Base-by-base conservation (phyloP, 2,888 invertebrate genomes). In the Bibio marci region DNA sequence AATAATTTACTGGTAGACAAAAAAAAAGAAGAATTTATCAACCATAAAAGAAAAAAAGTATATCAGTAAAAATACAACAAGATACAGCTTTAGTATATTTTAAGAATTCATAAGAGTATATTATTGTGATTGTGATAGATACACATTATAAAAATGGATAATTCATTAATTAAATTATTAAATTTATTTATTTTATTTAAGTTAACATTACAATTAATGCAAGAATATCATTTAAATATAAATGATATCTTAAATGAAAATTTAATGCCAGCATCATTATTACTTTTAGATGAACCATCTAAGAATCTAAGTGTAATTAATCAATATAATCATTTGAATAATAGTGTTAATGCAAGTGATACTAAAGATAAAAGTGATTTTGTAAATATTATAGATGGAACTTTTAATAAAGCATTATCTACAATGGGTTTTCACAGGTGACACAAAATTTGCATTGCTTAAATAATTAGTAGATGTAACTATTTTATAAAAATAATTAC, bases 401-500 rank as follows among this genome's bases (percentile, higher is more conserved):
- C 70, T 4, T 71, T 77, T 30, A 62, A 65, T 46, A 67, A 68
- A 30, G 80, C 80, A 1, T 61, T 76, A 19, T 64, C 66, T 15
- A 72, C 75, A 6, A 72, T 80, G 64, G 65, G 65, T 41, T 80
- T 66, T 61, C 80, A 80, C 55, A 75, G 80, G 80, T 78, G n/a
- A n/a, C n/a, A n/a, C n/a, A 60, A 45, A 12, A 6, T 22, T 22
- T 22, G 8, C 8, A 22, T 22, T 22, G 8, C 8, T 30, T 30
- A 13, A 15, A 17, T 18, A 5, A 30, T 7, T 30, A 30, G 30
- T 13, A 30, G 10, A 11, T 13, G 10, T 6, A 22, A 22, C 22
- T 22, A 22, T 22, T 22, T 22, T 22, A 22, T 22, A 6, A 6
- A 22, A 6, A 22, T 22, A 22, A 6, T 4, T 6, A 22, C 22